A percentile compares a stretch with the other conserved stretches of the same genome.
These are phyloP conservation scores for Lamellibrachia satsuma DNA, from an alignment of 2,888 invertebrate genomes.

Conservation along the genomic window DNA sequence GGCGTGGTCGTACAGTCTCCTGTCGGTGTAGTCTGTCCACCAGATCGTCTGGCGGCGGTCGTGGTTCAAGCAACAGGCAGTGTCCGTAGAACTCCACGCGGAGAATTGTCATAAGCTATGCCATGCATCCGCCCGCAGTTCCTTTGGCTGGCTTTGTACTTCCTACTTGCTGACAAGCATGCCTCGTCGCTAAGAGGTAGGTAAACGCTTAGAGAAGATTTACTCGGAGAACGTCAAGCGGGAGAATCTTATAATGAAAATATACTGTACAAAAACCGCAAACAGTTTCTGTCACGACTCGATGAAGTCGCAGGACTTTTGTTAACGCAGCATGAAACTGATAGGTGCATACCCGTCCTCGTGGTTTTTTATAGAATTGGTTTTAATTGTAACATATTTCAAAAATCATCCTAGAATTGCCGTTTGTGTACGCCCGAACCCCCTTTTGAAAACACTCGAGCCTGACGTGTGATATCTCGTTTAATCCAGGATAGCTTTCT, in stretches of 20 bases:
- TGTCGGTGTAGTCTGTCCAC: not conserved
- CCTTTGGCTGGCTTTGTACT: not conserved
- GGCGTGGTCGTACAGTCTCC: not conserved
- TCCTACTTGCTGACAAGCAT: not conserved
- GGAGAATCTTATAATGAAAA: not conserved
- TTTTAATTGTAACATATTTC: too few relatives aligned
- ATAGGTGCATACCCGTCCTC: too few relatives aligned
- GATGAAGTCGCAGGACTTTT: too few relatives aligned
- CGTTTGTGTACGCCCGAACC: too few relatives aligned
- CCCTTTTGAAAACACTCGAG: too few relatives aligned
- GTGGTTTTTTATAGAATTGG: too few relatives aligned
- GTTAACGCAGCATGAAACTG: too few relatives aligned
- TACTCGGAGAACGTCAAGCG: not conserved
- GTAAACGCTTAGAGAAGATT: not conserved
- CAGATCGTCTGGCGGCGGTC: not conserved
- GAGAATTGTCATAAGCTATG: not conserved
- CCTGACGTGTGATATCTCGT: too few relatives aligned
- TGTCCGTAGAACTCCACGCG: not conserved
- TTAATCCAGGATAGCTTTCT: too few relatives aligned
- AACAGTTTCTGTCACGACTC: too few relatives aligned
- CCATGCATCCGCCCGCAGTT: not conserved
- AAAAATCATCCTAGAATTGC: too few relatives aligned
- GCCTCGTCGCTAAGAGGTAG: not conserved
- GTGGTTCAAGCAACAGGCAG: not conserved
- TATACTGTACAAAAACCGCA: not conserved